phyloP scores from a whole-genome alignment of 2,888 invertebrate genomes.

The Cephonodes hylas region DNA sequence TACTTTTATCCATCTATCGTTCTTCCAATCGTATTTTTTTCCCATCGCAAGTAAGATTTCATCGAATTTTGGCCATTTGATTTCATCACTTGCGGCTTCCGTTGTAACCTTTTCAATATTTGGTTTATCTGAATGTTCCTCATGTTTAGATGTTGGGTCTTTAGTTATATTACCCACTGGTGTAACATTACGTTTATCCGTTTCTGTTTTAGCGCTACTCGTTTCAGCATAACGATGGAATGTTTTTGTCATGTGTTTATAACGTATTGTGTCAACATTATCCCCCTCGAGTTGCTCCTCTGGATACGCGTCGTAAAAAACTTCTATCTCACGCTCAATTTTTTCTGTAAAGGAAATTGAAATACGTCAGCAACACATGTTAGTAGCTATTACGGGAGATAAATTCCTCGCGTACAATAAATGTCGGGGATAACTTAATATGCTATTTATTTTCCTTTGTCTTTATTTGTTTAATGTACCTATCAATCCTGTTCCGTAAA shows the following conservation, averaged over 20 bases:
- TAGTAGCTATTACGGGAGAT: slow-evolving; percentile 1
- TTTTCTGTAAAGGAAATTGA: slow-evolving; percentile 57
- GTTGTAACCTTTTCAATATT: neutral
- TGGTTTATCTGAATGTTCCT: neutral
- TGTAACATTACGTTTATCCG: slow-evolving; percentile 28
- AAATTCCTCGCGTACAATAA: neutral
- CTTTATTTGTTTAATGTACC: too few relatives aligned
- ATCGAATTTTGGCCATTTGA: slow-evolving; percentile 70
- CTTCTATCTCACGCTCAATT: slow-evolving; percentile 63
- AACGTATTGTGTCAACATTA: slow-evolving; percentile 44
- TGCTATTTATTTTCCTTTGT: neutral
- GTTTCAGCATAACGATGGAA: slow-evolving; percentile 35
- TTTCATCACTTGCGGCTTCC: slow-evolving; percentile 20
- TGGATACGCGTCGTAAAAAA: slow-evolving; percentile 63
- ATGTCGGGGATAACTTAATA: neutral
- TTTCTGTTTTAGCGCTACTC: slow-evolving; percentile 27
- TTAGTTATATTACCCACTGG: slow-evolving; percentile 24
- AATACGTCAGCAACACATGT: slow-evolving; percentile 24
- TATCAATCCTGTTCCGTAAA: too few relatives aligned
- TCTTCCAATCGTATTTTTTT: slow-evolving; percentile 73
- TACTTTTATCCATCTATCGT: slow-evolving; percentile 74
- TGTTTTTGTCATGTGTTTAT: slow-evolving; percentile 42
- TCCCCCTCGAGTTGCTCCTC: slow-evolving; percentile 45
- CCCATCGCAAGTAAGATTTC: slow-evolving; percentile 67
- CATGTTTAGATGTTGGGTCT: slow-evolving; percentile 16